phyloP scores from a whole-genome alignment of 2,113 vertebrate species.

The Irena cyanogastra region DNA sequence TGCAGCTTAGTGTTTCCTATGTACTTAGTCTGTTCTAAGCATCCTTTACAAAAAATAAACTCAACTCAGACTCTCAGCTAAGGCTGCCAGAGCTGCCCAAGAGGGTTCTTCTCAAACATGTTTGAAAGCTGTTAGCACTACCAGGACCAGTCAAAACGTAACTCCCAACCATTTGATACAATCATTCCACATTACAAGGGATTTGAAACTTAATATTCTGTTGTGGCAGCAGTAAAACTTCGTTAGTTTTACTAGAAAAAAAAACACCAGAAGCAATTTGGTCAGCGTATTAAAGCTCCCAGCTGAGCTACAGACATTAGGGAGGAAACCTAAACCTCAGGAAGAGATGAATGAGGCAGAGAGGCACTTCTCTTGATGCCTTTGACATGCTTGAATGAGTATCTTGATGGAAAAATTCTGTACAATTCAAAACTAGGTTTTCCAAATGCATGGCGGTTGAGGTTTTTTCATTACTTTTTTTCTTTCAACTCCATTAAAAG shows the following conservation, averaged over 20 bases:
- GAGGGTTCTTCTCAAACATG: not conserved
- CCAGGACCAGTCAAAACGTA: not conserved
- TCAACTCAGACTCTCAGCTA: not conserved
- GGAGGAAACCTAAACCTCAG: not conserved
- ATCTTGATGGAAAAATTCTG: not conserved
- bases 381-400: not conserved
- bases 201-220: constrained; percentile 14
- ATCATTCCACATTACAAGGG: not conserved
- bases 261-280: not conserved
- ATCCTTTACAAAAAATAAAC: not conserved
- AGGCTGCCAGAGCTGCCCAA: not conserved
- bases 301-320: not conserved
- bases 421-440: not conserved
- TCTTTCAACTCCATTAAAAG: not conserved
- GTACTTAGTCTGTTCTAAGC: not conserved
- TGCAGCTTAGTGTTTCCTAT: not conserved
- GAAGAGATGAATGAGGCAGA: not conserved
- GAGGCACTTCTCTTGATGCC: not conserved
- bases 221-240: not conserved
- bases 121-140: not conserved
- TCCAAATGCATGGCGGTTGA: not conserved
- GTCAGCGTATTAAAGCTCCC: not conserved
- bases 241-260: not conserved
- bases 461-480: not conserved
- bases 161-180: not conserved